These are phyloP conservation scores for Poecilus cupreus DNA, from an alignment of 2,888 invertebrate species.

Conservation along the genomic window DNA sequence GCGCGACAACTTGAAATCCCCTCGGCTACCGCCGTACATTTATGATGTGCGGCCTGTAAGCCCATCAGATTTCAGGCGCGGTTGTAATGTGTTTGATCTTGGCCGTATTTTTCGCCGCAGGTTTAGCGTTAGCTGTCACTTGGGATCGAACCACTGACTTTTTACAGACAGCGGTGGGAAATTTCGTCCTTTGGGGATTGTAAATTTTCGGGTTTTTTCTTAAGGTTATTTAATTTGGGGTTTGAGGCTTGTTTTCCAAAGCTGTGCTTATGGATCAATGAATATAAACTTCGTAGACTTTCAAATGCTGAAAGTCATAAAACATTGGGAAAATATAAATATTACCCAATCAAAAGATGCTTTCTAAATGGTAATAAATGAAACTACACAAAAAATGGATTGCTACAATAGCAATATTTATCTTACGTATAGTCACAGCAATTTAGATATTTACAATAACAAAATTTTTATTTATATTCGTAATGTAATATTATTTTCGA, in stretches of 20 bases:
- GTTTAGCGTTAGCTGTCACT: neutral
- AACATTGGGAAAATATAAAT: too few species aligned
- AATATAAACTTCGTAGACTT: neutral
- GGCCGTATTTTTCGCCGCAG: neutral
- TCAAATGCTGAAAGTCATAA: too few species aligned
- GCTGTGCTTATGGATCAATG: neutral
- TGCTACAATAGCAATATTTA: too few species aligned
- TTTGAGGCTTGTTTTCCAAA: neutral
- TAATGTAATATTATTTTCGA: too few species aligned
- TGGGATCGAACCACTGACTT: neutral
- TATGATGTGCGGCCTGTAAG: neutral
- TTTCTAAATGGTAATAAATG: too few species aligned
- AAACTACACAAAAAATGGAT: too few species aligned
- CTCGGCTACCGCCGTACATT: neutral
- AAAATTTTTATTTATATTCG: too few species aligned
- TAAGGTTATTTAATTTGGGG: neutral
- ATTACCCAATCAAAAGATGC: too few species aligned
- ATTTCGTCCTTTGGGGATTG: neutral
- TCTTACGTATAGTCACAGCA: too few species aligned
- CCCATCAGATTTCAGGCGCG: neutral
- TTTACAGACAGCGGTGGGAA: neutral
- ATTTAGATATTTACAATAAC: too few species aligned
- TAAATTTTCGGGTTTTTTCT: too few species aligned
- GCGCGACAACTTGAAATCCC: neutral
- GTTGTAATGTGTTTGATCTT: neutral